A percentile compares a stretch with the other conserved stretches of the same genome.
Conservation (phyloP, 2,888 invertebrate genomes). For the Epinotia demarniana region DNA sequence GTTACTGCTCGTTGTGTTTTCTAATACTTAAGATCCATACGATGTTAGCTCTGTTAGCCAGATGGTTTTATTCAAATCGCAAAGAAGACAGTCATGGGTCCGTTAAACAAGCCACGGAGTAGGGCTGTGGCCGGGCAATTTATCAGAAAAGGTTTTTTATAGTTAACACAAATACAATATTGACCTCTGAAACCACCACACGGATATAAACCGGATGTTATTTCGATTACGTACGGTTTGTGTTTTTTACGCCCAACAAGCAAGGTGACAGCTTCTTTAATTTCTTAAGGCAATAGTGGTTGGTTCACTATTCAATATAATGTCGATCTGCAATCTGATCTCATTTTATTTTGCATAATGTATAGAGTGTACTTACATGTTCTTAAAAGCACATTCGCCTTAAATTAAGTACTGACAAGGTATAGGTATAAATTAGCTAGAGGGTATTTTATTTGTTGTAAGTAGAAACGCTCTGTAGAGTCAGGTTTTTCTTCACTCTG, state of each 20-base stretch:
- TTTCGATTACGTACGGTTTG: slow-evolving; percentile 43
- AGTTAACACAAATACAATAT: slow-evolving; percentile 21
- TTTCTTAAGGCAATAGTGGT: slow-evolving; percentile 40
- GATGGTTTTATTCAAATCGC: slow-evolving; percentile 74
- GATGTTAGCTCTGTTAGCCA: slow-evolving; percentile 66
- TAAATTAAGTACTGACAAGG: background rate
- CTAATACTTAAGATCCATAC: slow-evolving; percentile 63
- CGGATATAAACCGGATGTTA: slow-evolving; percentile 43
- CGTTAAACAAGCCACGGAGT: slow-evolving; percentile 71
- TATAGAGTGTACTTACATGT: background rate
- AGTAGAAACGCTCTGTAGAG: background rate
- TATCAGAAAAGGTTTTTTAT: slow-evolving; percentile 8
- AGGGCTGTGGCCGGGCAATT: slow-evolving; percentile 42
- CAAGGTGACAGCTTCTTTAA: slow-evolving; percentile 45
- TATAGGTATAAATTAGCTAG: background rate
- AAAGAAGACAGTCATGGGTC: slow-evolving; percentile 56
- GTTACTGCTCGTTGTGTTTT: slow-evolving; percentile 57
- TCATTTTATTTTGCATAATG: slow-evolving; percentile 40
- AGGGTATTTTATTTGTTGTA: background rate
- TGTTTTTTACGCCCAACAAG: slow-evolving; percentile 38
- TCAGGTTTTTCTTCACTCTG: background rate
- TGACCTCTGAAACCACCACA: slow-evolving; percentile 29
- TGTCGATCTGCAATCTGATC: slow-evolving; percentile 33
- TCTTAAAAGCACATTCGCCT: background rate
- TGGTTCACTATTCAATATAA: slow-evolving; percentile 38